A percentile compares a stretch with the other conserved stretches of the same genome.
phyloP scores from a whole-genome alignment of 1,140 invertebrate species.

The Drosophila arizonae region DNA sequence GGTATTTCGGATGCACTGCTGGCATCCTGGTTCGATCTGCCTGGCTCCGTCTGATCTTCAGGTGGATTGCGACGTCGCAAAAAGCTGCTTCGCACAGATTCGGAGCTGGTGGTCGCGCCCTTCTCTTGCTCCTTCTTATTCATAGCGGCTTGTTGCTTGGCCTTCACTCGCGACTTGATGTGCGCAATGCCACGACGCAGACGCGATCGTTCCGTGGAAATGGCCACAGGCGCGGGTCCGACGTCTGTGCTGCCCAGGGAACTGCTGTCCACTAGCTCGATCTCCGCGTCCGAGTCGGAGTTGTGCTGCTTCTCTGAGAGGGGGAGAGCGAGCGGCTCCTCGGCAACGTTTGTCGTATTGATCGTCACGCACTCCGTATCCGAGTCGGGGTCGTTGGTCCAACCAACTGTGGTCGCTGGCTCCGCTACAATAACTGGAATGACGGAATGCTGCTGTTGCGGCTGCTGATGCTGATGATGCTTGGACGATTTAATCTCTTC shows the following conservation, averaged over 20 bases:
- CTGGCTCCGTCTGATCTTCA: slow-evolving; percentile 26
- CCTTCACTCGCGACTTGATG: slow-evolving; percentile 78
- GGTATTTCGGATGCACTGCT: slow-evolving; percentile 30
- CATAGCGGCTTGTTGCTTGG: slow-evolving; percentile 64
- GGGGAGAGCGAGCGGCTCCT: slow-evolving; percentile 57
- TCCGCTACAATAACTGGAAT: slow-evolving; percentile 68
- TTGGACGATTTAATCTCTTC: slow-evolving; percentile 82
- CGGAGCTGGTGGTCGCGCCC: slow-evolving; percentile 5
- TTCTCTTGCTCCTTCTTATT: slow-evolving; percentile 60
- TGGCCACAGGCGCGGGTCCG: slow-evolving; percentile 25
- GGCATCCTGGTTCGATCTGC: neutral
- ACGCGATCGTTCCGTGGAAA: slow-evolving; percentile 55
- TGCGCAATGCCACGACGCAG: slow-evolving; percentile 71
- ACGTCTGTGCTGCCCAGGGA: slow-evolving; percentile 53
- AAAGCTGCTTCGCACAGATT: slow-evolving; percentile 43
- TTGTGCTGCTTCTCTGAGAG: slow-evolving; percentile 52
- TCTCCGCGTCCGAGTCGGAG: slow-evolving; percentile 72
- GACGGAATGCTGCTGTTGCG: neutral
- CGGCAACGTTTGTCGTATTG: slow-evolving; percentile 59
- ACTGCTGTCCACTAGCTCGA: slow-evolving; percentile 57
- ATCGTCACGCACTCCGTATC: slow-evolving; percentile 69
- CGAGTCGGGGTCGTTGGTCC: slow-evolving; percentile 70
- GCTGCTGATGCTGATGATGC: slow-evolving; percentile 35
- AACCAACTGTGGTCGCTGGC: slow-evolving; percentile 38
- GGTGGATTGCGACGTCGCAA: slow-evolving; percentile 46